Evolutionary conservation across 2,797 vertebrate genomes (phyloP).

Genomic region (Acrossocheilus fasciatus): DNA sequence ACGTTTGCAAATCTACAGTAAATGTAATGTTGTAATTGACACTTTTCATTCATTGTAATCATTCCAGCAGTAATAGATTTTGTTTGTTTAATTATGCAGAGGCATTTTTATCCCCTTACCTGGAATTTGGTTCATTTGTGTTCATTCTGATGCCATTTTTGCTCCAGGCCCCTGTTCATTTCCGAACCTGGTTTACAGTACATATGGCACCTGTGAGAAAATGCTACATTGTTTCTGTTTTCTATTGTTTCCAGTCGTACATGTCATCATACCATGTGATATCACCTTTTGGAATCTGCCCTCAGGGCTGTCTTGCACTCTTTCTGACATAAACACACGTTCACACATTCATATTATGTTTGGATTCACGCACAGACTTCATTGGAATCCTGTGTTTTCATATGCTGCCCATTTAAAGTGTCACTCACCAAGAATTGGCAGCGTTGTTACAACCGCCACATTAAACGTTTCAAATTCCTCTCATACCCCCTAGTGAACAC

Average conservation of each 20-base stretch:
- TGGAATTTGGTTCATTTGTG: background rate
- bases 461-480: constrained; percentile 65
- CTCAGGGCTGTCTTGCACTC: background rate
- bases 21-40: no score
- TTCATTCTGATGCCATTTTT: background rate
- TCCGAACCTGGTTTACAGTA: background rate
- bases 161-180: background rate
- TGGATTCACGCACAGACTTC: constrained; percentile 12
- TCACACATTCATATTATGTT: constrained; percentile 7
- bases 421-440: constrained; percentile 66
- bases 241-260: background rate
- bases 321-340: constrained; percentile 38
- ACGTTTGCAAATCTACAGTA: no score
- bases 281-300: constrained; percentile 12
- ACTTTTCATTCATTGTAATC: background rate
- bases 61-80: background rate
- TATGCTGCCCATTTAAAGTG: constrained; percentile 60
- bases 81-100: background rate
- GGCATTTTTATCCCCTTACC: background rate
- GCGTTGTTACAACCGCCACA: constrained; percentile 57
- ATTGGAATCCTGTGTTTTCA: constrained; percentile 69
- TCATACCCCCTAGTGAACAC: constrained; percentile 53
- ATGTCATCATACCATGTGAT: background rate
- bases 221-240: background rate
- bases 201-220: background rate